phyloP scores from a whole-genome alignment of 2,797 vertebrate genomes.

The Neosilurus mollespiculum region DNA sequence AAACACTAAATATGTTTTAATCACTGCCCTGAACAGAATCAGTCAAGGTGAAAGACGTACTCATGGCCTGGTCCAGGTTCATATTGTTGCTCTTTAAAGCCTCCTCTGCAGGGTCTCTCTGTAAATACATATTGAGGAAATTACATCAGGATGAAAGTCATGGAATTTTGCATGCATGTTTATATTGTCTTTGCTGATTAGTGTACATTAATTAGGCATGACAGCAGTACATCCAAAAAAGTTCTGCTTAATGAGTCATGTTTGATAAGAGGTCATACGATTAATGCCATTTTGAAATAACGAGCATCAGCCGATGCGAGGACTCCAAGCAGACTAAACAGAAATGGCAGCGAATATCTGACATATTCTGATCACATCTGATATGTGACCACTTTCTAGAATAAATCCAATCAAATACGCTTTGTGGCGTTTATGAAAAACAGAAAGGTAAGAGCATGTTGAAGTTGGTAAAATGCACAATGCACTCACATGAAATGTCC shows the following conservation, averaged over 20 bases:
- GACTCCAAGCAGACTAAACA: too few species aligned
- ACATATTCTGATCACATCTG: too few species aligned
- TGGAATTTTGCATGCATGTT: background rate
- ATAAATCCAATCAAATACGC: too few species aligned
- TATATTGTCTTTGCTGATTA: background rate
- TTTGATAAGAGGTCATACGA: background rate
- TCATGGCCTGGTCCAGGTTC: conserved; percentile 99
- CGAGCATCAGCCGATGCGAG: too few species aligned
- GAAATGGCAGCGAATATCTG: too few species aligned
- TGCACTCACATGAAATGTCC: too few species aligned
- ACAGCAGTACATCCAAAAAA: background rate
- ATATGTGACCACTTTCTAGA: too few species aligned
- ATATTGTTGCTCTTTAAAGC: conserved; percentile 98
- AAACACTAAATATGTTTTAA: background rate
- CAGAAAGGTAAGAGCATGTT: too few species aligned
- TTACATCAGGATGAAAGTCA: background rate
- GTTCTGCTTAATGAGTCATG: background rate
- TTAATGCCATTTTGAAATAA: too few species aligned
- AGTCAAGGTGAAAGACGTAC: conserved; percentile 72
- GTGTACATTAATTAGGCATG: background rate
- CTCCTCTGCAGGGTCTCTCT: conserved; percentile 99
- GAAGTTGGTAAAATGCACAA: too few species aligned
- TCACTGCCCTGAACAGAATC: background rate
- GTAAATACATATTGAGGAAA: conserved; percentile 44
- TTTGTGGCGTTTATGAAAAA: too few species aligned